Evolutionary conservation across 2,888 invertebrate genomes (phyloP).

Genomic region (Belgica antarctica): DNA sequence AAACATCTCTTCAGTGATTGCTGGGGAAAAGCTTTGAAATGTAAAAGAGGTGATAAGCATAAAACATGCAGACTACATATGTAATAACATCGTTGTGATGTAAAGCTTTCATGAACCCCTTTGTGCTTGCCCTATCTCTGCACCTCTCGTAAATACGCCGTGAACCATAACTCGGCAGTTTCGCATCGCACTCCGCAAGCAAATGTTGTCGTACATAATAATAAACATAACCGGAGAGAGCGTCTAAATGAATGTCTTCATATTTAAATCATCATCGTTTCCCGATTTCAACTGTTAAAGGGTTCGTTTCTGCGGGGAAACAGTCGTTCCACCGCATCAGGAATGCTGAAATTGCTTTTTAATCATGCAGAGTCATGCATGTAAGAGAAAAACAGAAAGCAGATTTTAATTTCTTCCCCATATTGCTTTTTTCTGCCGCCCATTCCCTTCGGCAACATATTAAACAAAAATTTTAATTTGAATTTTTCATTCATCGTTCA

Average conservation of each 20-base stretch:
- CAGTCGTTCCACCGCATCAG: too few species aligned
- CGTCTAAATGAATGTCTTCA: constrained; percentile 35
- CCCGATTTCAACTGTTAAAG: neutral
- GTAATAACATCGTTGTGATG: constrained; percentile 8
- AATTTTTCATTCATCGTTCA: constrained; percentile 13
- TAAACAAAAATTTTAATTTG: constrained; percentile 20
- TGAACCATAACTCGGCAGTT: too few species aligned
- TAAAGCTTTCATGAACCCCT: neutral
- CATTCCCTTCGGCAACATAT: neutral
- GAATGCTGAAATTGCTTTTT: too few species aligned
- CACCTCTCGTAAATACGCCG: neutral
- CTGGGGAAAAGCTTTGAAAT: constrained; percentile 36
- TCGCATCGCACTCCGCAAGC: neutral
- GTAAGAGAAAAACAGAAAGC: neutral
- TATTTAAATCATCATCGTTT: constrained; percentile 38
- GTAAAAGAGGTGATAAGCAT: constrained; percentile 38
- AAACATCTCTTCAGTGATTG: constrained; percentile 31
- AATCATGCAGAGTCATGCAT: neutral
- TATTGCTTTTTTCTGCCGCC: neutral
- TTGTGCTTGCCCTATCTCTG: neutral
- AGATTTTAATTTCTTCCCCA: constrained; percentile 20
- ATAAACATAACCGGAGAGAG: constrained; percentile 1
- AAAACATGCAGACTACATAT: constrained; percentile 25
- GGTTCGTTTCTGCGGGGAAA: too few species aligned
- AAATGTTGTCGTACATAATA: constrained; percentile 9